A percentile compares a stretch with the other conserved stretches of the same genome.
These are phyloP conservation scores for Drosophila heteroneura DNA, from an alignment of 2,888 invertebrate species.

Conservation along the genomic window DNA sequence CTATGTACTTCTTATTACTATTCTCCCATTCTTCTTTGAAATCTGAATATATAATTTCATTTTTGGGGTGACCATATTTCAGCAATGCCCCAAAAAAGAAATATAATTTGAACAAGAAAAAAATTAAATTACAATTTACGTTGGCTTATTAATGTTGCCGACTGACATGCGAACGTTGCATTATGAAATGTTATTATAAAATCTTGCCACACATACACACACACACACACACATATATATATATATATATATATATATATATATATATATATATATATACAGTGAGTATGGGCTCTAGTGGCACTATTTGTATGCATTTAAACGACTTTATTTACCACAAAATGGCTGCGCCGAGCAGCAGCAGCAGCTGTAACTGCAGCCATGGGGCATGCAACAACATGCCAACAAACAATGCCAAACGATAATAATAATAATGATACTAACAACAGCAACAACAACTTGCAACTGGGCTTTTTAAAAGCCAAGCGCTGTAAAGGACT, in stretches of 20 bases:
- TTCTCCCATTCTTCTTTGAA: not conserved
- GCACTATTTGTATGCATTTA: constrained; percentile 78
- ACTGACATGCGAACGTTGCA: constrained; percentile 79
- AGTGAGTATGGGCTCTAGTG: not conserved
- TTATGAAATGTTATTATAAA: constrained; percentile 80
- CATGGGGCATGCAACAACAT: constrained; percentile 54
- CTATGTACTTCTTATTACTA: accelerated
- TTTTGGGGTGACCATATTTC: constrained; percentile 7
- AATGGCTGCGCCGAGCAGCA: constrained; percentile 63
- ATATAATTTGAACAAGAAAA: constrained; percentile 4
- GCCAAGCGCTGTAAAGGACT: constrained; percentile 63
- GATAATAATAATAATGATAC: constrained; percentile 72
- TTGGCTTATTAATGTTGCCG: constrained; percentile 48
- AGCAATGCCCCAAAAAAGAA: not conserved
- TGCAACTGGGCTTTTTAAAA: constrained; percentile 51
- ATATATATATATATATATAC: not conserved
- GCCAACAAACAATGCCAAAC: constrained; percentile 76
- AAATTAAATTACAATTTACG: constrained; percentile 40
- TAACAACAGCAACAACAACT: constrained; percentile 35
- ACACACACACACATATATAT: not conserved
- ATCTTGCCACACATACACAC: constrained; percentile 56
- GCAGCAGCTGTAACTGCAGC: constrained; percentile 34
- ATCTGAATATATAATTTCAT: not conserved
- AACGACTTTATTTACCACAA: constrained; percentile 82
- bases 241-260: too few relatives aligned